Percentiles rank a stretch among this genome's conserved stretches.
phyloP scores from a whole-genome alignment of 2,888 invertebrate genomes.

The Clostera curtula region DNA sequence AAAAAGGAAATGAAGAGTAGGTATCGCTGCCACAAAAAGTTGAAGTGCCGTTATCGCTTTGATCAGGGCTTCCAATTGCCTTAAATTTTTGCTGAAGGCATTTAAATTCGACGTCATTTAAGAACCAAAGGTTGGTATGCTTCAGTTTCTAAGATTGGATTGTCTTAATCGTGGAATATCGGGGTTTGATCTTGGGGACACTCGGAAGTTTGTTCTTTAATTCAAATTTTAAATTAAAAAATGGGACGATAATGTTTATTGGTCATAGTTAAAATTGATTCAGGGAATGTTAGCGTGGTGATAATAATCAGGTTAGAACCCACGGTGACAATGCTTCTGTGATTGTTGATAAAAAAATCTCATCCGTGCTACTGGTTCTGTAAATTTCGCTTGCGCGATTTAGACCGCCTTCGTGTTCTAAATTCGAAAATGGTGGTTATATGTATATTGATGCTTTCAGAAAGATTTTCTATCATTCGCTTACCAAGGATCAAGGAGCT shows the following conservation, averaged over 20 bases:
- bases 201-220: conserved; percentile 11
- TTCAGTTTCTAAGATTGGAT: conserved; percentile 32
- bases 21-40: conserved; percentile 43
- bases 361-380: too few relatives aligned
- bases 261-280: too few relatives aligned
- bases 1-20: conserved; percentile 51
- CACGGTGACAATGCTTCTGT: too few relatives aligned
- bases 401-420: too few relatives aligned
- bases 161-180: conserved; percentile 29
- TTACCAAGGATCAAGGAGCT: too few relatives aligned
- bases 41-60: conserved; percentile 46
- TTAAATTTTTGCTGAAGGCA: conserved; percentile 38
- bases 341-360: too few relatives aligned
- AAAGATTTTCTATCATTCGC: too few relatives aligned
- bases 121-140: conserved; percentile 25
- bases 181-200: conserved; percentile 13
- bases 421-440: too few relatives aligned
- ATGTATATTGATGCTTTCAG: too few relatives aligned
- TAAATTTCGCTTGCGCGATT: too few relatives aligned
- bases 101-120: conserved; percentile 38
- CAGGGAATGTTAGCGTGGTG: too few relatives aligned
- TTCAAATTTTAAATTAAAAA: conserved; percentile 2
- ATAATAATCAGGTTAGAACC: too few relatives aligned
- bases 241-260: not conserved
- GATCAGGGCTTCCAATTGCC: conserved; percentile 38